These are phyloP conservation scores for Cryptophagus acutangulus DNA, from an alignment of 2,888 invertebrate genomes.

Conservation along the genomic window DNA sequence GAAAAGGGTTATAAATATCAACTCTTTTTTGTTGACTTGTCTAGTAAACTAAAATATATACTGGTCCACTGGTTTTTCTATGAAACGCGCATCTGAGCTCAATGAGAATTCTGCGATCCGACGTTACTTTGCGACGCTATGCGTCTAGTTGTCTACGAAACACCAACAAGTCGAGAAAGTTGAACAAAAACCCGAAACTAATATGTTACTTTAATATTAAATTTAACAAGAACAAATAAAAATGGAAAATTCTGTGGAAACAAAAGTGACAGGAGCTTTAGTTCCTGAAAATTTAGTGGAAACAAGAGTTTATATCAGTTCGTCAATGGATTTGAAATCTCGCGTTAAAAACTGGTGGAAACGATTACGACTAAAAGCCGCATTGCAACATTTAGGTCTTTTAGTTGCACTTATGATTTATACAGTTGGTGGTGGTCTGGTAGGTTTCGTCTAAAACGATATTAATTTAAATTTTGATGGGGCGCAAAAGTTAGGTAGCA, in stretches of 20 bases:
- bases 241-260: too few species aligned
- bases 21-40: constrained; percentile 1
- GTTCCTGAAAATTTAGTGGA: constrained; percentile 27
- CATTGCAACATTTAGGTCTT: constrained; percentile 68
- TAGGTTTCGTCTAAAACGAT: constrained; percentile 51
- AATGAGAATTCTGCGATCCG: constrained; percentile 16
- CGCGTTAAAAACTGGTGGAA: constrained; percentile 49
- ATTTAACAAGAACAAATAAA: too few species aligned
- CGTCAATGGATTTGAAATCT: constrained; percentile 39
- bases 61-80: background rate
- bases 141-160: constrained; percentile 21
- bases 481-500: too few species aligned
- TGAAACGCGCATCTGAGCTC: constrained; percentile 14
- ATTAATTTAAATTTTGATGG: too few species aligned
- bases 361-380: constrained; percentile 59
- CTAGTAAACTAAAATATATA: background rate
- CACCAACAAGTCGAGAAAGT: constrained; percentile 13
- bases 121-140: constrained; percentile 24
- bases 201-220: too few species aligned
- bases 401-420: constrained; percentile 72
- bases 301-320: constrained; percentile 36
- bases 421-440: constrained; percentile 74
- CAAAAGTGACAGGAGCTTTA: too few species aligned
- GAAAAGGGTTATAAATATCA: too few species aligned
- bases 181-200: too few species aligned